Base-by-base conservation (phyloP, 2,797 vertebrate species). In the Sebastes cheni region DNA sequence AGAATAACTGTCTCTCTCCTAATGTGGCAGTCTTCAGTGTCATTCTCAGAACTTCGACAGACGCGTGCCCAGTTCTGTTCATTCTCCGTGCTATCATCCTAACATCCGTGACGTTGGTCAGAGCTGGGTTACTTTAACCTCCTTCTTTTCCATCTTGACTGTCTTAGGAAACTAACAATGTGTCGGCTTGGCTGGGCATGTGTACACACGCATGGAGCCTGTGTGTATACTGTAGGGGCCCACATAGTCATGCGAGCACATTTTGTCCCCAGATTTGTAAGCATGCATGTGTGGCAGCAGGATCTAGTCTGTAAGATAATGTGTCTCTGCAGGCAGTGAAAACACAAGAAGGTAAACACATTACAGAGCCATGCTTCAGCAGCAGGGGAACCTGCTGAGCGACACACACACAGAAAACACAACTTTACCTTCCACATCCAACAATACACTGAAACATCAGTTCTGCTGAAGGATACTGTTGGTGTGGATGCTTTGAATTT, bases 251-350 rank as follows among this genome's bases (percentile, higher is more conserved):
- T 25, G 42, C 20, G 20, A 52, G 50, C 18, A 60, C 27, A 59
- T 22, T n/a, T 34, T n/a, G 22, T 42, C 20, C 13, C 39, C 42
- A 10, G 11, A 71, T 67, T 67, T 64, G 75, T 18, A 27, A 32
- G 46, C 46, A 32, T 50, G 12, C 39, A 52, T 29, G 39, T 72
- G 67, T 54, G 36, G 60, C 39, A 39, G 54, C 20, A 2, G 5
- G 27, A 58, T 55, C 27, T 16, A 58, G 27, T 65, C n/a, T 7
- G 29, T 52, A 18, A 42, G 46, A 29, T 68, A 58, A 68, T 69
- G 36, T 73, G 50, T 82, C 58, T 82, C 75, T 73, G 50, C 70
- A 73, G 70, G 58, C 34, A 64, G 20, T 23, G 39, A 73, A 64
- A 50, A 58, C 64, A 73, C 23, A 36, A 29, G 13, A 73, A 58